phyloP scores from a whole-genome alignment of 2,113 vertebrate genomes.

The Pygoscelis antarcticus region DNA sequence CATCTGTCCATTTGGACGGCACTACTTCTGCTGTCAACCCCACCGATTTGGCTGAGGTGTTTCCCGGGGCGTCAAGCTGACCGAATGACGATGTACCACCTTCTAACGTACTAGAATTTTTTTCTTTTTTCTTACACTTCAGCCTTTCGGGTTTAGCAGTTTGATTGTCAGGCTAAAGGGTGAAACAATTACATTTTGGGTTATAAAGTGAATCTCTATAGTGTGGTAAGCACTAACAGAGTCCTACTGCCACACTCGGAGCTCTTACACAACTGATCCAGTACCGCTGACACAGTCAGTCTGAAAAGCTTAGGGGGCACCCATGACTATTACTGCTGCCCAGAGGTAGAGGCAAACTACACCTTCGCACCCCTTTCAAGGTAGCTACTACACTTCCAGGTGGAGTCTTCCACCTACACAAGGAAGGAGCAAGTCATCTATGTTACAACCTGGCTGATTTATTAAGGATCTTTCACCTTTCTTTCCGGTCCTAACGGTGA shows the following conservation, averaged over 20 bases:
- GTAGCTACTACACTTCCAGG: not conserved
- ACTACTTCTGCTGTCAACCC: not conserved
- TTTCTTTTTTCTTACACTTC: not conserved
- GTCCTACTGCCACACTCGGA: not conserved
- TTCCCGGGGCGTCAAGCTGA: not conserved
- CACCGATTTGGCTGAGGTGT: not conserved
- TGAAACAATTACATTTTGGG: not conserved
- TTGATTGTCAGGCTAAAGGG: not conserved
- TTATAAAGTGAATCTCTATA: not conserved
- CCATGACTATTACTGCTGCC: not conserved
- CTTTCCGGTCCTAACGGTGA: constrained; percentile 16
- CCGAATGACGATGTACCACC: not conserved
- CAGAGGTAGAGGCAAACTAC: not conserved
- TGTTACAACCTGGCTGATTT: not conserved
- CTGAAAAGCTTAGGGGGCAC: not conserved
- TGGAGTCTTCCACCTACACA: not conserved
- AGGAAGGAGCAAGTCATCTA: not conserved
- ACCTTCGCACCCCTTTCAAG: not conserved
- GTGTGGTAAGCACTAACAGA: not conserved
- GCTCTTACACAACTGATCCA: not conserved
- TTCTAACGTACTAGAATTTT: not conserved
- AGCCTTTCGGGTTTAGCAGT: not conserved
- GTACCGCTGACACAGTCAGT: not conserved
- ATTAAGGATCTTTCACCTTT: constrained; percentile 65
- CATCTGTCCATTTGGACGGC: not conserved